Percentiles rank a stretch among this genome's conserved stretches.
Conservation (phyloP, 1,140 invertebrate genomes). For the Pomacea maculata region DNA sequence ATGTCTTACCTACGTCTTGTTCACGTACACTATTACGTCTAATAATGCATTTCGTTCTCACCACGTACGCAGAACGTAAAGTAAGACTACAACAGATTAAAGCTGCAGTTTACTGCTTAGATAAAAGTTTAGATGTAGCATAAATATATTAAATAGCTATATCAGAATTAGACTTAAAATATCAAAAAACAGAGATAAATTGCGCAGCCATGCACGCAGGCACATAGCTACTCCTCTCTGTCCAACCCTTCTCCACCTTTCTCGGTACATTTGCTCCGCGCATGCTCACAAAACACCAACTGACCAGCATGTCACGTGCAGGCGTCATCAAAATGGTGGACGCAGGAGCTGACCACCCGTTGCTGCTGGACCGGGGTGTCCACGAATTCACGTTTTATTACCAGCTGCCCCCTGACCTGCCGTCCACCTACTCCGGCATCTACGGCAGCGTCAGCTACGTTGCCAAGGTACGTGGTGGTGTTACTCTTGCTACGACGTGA, state of each 20-base stretch:
- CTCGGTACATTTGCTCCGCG: background rate
- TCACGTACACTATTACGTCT: too few relatives aligned
- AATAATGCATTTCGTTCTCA: too few relatives aligned
- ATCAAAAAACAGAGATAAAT: too few relatives aligned
- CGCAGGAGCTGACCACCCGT: slow-evolving; percentile 9
- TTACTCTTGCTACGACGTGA: background rate
- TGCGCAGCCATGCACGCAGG: too few relatives aligned
- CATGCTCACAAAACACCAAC: slow-evolving; percentile 10
- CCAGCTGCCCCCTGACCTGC: slow-evolving; percentile 53
- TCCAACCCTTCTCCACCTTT: background rate
- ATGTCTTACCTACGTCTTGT: too few relatives aligned
- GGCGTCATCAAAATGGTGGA: slow-evolving; percentile 27
- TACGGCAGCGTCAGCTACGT: slow-evolving; percentile 64
- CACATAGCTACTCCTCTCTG: background rate
- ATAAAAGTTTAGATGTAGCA: too few relatives aligned
- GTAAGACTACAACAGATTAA: too few relatives aligned
- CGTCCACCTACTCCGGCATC: slow-evolving; percentile 63
- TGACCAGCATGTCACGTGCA: background rate
- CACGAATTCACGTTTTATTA: slow-evolving; percentile 60
- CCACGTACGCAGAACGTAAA: too few relatives aligned
- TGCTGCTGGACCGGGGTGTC: slow-evolving; percentile 41
- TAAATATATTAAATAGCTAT: too few relatives aligned
- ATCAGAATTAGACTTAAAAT: too few relatives aligned
- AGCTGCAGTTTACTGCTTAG: too few relatives aligned
- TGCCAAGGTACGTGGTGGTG: slow-evolving; percentile 43